Evolutionary conservation across 2,797 vertebrate species (phyloP).

Genomic region (Zalophus californianus): DNA sequence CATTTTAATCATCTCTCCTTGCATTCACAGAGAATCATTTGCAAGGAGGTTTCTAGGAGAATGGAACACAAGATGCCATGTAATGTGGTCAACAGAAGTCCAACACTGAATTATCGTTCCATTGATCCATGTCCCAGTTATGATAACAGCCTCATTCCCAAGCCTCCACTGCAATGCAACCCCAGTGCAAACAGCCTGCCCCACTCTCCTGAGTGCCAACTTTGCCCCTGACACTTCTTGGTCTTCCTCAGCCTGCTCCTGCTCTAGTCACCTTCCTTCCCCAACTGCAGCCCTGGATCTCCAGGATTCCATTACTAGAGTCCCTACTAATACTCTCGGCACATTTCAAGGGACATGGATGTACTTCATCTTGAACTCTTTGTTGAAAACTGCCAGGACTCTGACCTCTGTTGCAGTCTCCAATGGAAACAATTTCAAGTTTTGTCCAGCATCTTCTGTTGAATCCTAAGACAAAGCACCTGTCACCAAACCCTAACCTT

Average conservation of each 20-base stretch:
- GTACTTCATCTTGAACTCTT: neutral
- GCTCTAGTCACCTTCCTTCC: neutral
- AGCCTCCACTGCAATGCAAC: neutral
- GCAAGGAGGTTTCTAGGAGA: neutral
- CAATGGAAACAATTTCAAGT: neutral
- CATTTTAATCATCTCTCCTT: constrained; percentile 6
- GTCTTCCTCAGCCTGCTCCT: neutral
- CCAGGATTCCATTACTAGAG: neutral
- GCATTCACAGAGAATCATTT: neutral
- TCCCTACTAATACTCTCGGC: neutral
- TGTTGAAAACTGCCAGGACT: neutral
- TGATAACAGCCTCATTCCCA: neutral
- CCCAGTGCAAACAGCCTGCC: neutral
- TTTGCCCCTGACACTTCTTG: neutral
- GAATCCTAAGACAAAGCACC: neutral
- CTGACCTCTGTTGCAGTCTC: neutral
- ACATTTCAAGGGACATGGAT: neutral
- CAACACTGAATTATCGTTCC: neutral
- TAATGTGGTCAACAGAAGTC: neutral
- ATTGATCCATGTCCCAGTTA: neutral
- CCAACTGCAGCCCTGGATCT: neutral
- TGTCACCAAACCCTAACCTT: neutral
- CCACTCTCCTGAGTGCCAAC: neutral
- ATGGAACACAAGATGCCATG: neutral
- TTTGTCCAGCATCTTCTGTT: neutral